Base-by-base conservation (phyloP, 1,140 invertebrate species). In the Drosophila mauritiana region DNA sequence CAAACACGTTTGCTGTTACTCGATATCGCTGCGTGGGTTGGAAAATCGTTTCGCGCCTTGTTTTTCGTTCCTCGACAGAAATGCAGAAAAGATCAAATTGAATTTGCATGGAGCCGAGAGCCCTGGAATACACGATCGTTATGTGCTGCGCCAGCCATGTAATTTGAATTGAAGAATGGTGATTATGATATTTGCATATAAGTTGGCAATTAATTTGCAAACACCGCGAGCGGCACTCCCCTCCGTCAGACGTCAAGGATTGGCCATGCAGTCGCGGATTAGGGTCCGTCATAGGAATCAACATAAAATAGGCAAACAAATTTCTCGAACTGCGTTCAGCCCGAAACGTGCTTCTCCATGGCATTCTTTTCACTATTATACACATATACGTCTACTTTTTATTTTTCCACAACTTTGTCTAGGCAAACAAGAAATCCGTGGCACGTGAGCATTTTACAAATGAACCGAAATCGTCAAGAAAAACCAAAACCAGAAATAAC, bases 181-280 rank as follows among this genome's bases (percentile, higher is more conserved):
- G 82, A 88, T 86, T 86, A 86, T 62, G 67, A 51, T 61, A 89
- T 89, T 89, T 90, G 73, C 84, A 89, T 89, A 89, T 58, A 84
- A 89, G 80, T 84, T 84, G 80, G 80, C 85, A 89, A 89, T 89
- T 89, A 89, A 89, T 80, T 79, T 67, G 75, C 75, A 67, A 69
- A 73, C 69, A 78, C 68, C 61, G 63, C 54, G 67, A 73, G 68
- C 73, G 83, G 58, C 83, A 83, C 83, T 70, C 83, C 82, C 78
- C 45, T 37, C 37, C 40, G 58, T 81, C 73, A 75, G 68, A 64
- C 69, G 76, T 57, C 78, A 57, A 86, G 83, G 84, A 86, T 86
- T 82, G 82, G 83, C 64, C 31, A 43, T 42, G 22, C 48, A 45
- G 42, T 45, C 17, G 37, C 61, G 70, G 83, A 64, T 67, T 42